Evolutionary conservation across 2,797 vertebrate genomes (phyloP).

Genomic region (Thunnus albacares): DNA sequence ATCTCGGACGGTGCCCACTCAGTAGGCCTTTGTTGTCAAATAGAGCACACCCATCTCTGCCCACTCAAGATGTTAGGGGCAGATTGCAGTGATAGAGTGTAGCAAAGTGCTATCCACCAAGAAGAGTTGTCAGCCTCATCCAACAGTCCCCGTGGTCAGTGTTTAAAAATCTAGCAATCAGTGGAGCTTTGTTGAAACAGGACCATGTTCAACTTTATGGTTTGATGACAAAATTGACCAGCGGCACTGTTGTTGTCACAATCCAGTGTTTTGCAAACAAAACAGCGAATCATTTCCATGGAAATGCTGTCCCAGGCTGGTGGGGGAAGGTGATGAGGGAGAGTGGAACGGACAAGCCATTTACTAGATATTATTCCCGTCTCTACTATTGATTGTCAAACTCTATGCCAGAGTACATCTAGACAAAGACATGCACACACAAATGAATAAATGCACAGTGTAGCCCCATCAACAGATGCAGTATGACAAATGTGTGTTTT

Average conservation of each 20-base stretch:
- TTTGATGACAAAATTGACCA: slow-evolving; percentile 43
- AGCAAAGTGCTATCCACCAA: slow-evolving; percentile 31
- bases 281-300: slow-evolving; percentile 45
- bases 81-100: slow-evolving; percentile 62
- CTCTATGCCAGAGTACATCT: slow-evolving; percentile 20
- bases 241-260: slow-evolving; percentile 32
- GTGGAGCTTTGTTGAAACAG: slow-evolving; percentile 22
- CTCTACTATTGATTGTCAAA: slow-evolving; percentile 27
- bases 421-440: slow-evolving; percentile 9
- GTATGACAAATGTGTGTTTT: neutral
- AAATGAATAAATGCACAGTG: neutral
- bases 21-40: slow-evolving; percentile 82
- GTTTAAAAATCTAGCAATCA: slow-evolving; percentile 25
- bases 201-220: slow-evolving; percentile 18
- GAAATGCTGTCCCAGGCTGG: slow-evolving; percentile 30
- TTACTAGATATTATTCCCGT: slow-evolving; percentile 32
- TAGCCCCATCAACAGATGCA: neutral
- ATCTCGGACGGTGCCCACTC: slow-evolving; percentile 81
- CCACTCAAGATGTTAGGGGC: slow-evolving; percentile 69
- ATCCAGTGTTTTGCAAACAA: slow-evolving; percentile 54
- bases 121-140: slow-evolving; percentile 34
- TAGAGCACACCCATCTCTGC: slow-evolving; percentile 75
- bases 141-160: slow-evolving; percentile 14
- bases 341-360: slow-evolving; percentile 24
- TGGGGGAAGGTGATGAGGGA: slow-evolving; percentile 8